phyloP scores from a whole-genome alignment of 1,140 invertebrate genomes.

The Sminthurinus signatus region DNA sequence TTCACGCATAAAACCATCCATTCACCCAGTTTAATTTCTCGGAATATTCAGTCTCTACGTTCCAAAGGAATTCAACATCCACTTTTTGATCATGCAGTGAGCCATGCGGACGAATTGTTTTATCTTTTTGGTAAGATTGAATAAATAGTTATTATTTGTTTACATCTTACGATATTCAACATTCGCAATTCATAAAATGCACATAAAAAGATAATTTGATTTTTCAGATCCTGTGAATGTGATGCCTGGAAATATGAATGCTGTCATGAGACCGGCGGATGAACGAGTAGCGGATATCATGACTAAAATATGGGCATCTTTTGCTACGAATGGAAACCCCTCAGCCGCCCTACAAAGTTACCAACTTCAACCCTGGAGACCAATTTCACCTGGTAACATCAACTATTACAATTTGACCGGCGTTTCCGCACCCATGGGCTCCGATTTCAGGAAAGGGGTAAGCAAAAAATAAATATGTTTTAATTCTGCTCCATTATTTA shows the following conservation, averaged over 20 bases:
- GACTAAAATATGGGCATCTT: constrained; percentile 18
- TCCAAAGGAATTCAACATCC: constrained; percentile 23
- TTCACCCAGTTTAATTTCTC: constrained; percentile 20
- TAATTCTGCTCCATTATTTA: no score
- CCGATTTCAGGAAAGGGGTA: constrained; percentile 35
- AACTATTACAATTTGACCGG: constrained; percentile 34
- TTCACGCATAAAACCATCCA: constrained; percentile 29
- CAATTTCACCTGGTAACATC: constrained; percentile 25
- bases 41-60: constrained; percentile 10
- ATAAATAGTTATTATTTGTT: no score
- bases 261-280: constrained; percentile 15
- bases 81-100: constrained; percentile 25
- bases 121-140: constrained; percentile 38
- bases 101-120: constrained; percentile 28
- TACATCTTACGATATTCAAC: no score
- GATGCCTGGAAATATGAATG: background rate
- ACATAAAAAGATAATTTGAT: no score
- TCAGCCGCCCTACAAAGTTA: background rate
- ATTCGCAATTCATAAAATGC: no score
- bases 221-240: constrained; percentile 22
- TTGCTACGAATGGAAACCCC: constrained; percentile 22
- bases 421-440: constrained; percentile 22
- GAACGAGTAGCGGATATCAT: constrained; percentile 20
- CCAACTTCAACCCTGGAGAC: constrained; percentile 19
- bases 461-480: no score